Evolutionary conservation across 2,888 invertebrate species (phyloP), one percentile per base, ranked within the genome.

Genomic region (Drepana falcataria): DNA sequence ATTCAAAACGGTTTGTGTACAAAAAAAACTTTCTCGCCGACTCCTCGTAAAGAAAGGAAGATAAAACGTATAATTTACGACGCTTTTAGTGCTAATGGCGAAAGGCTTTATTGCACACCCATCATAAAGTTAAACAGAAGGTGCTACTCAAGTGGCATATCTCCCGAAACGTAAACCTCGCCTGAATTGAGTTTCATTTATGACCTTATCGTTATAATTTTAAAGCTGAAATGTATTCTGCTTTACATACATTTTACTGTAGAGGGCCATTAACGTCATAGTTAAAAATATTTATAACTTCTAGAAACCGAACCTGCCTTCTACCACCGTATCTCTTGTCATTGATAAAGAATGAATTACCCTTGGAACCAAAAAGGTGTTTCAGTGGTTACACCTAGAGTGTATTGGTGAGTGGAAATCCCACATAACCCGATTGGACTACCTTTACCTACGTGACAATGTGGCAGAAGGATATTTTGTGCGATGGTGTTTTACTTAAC

Each of bases 71-170:
- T 82, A 81, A 82, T 81, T 82, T 82, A 82, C 76, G 82, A 79
- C 68, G 73, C 81, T 79, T 75, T 81, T 73, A 77, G 75, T 77
- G 72, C 77, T 82, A 81, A 82, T 82, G 78, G 81, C 65, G 63
- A 67, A 69, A 72, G 74, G 68, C 73, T 81, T 82, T 82, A 81
- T 74, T 79, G 75, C 74, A 60, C 58, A 57, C 66, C 78, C 68
- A 74, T 77, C 76, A 76, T 75, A 76, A 77, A 75, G 73, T 66
- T 68, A 73, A 71, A 70, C 63, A 64, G 62, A 59, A 65, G 65
- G 69, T 69, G 68, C 64, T 68, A 63, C 69, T 67, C 56, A 67
- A 73, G 65, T 63, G 59, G 63, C 68, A 71, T 71, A 72, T 72
- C 72, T 67, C 55, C 54, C 51, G 35, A 51, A 51, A 51, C 51